Conservation (phyloP, 2,888 invertebrate genomes). For the Scaptomyza polygonia region DNA sequence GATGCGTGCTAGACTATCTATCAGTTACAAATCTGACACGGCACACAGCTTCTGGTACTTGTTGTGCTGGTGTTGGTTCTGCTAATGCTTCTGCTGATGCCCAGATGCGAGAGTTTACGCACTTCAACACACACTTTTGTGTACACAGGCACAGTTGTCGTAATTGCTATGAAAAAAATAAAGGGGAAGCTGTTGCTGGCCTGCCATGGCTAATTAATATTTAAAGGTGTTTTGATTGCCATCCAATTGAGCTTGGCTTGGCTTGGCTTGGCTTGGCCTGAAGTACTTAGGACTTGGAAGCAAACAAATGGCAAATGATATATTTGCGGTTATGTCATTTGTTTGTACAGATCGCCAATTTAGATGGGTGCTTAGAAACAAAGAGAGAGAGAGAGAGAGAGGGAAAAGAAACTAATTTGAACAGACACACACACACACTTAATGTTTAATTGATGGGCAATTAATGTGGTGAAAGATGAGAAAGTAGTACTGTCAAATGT, state of each 20-base stretch:
- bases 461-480: conserved; percentile 65
- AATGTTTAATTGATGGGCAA: conserved; percentile 17
- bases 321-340: conserved; percentile 64
- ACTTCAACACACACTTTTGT: conserved; percentile 65
- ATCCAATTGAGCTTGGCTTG: conserved; percentile 23
- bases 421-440: neutral
- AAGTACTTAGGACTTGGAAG: conserved; percentile 2
- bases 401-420: too few species aligned
- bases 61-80: conserved; percentile 3
- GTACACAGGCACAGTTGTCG: conserved; percentile 22
- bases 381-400: too few species aligned
- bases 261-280: neutral
- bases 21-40: conserved; percentile 20
- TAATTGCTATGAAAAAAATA: conserved; percentile 42
- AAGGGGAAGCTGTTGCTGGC: conserved; percentile 8
- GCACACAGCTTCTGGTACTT: conserved; percentile 10
- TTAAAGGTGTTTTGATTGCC: conserved; percentile 70
- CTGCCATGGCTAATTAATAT: conserved; percentile 70
- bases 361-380: conserved; percentile 17
- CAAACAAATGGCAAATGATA: conserved; percentile 28
- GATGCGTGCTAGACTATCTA: conserved; percentile 61
- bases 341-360: conserved; percentile 20
- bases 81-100: neutral
- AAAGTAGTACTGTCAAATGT: conserved; percentile 39
- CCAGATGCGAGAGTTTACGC: conserved; percentile 56